Evolutionary conservation across 2,797 vertebrate genomes (phyloP), one percentile per base, ranked within the genome.

Genomic region (Chloroceryle amazona): DNA sequence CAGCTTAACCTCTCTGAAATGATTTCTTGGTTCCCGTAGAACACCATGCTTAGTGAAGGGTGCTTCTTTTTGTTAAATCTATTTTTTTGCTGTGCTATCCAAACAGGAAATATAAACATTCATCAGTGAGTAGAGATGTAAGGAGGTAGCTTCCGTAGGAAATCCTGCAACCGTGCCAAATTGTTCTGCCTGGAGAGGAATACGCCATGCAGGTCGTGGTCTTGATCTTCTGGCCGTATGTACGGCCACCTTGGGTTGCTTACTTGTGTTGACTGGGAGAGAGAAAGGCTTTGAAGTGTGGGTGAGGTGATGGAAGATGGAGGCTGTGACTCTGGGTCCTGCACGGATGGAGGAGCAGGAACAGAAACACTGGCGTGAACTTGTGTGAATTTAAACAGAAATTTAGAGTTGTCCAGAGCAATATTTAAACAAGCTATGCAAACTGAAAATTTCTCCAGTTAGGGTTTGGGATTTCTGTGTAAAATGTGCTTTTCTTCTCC

Each of bases 31-130:
- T 93, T 92, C 37, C 9, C 19, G 4, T 47, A 60, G n/a, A 86
- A 17, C 16, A 19, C 41, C 9, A 16, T 55, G 28, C 46, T 71
- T 42, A 23, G 16, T 12, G 31, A 74, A 90, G 75, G 26, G 16
- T 73, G 20, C 16, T 66, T 84, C 62, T 84, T 91, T 90, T 7
- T 68, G 42, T 76, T 85, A 72, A 76, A 71, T 91, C 49, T 72
- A 12, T 9, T 0, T 35, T 61, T 60, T 26, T 60, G 26, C 74
- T 87, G 17, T 47, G 46, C 87, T 90, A 11, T 95, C 90, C 75
- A 96, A 89, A 90, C 94, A 96, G 89, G 88, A 97, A 97, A 86
- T 41, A 60, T 93, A 97, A 96, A 97, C 80, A 86, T 94, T 96
- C 58, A 95, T 91, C 75, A 96, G 52, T 70, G 63, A 88, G 15